phyloP scores from a whole-genome alignment of 2,888 invertebrate genomes.

The Volucella zonaria region DNA sequence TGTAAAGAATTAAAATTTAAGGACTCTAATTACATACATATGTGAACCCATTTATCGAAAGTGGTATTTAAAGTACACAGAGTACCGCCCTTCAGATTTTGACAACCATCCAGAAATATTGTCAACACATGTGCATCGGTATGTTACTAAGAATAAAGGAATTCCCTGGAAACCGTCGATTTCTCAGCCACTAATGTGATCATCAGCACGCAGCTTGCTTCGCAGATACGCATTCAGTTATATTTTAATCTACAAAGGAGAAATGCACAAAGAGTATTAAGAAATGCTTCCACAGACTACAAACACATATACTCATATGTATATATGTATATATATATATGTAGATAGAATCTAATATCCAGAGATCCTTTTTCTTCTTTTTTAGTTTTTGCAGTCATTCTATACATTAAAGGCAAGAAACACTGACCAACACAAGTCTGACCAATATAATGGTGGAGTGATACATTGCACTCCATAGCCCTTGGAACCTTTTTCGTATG shows the following conservation, averaged over 20 bases:
- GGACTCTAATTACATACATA: conserved; percentile 43
- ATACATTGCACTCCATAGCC: conserved; percentile 45
- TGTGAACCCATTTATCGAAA: conserved; percentile 52
- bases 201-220: conserved; percentile 53
- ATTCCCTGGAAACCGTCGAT: conserved; percentile 73
- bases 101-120: conserved; percentile 66
- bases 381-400: conserved; percentile 8
- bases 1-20: conserved; percentile 26
- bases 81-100: conserved; percentile 58
- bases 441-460: conserved; percentile 36
- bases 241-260: conserved; percentile 58
- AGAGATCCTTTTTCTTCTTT: conserved; percentile 50
- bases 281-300: conserved; percentile 44
- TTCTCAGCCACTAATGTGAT: conserved; percentile 53
- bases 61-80: conserved; percentile 43
- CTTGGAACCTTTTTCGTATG: conserved; percentile 69
- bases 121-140: conserved; percentile 72
- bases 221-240: conserved; percentile 53
- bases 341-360: conserved; percentile 31
- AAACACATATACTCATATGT: conserved; percentile 25
- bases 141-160: conserved; percentile 63
- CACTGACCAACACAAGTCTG: conserved; percentile 57
- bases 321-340: no score
- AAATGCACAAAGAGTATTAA: conserved; percentile 54
- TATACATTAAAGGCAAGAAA: conserved; percentile 26